phyloP scores from a whole-genome alignment of 2,888 invertebrate species.

The Zhengitettix transpicula region DNA sequence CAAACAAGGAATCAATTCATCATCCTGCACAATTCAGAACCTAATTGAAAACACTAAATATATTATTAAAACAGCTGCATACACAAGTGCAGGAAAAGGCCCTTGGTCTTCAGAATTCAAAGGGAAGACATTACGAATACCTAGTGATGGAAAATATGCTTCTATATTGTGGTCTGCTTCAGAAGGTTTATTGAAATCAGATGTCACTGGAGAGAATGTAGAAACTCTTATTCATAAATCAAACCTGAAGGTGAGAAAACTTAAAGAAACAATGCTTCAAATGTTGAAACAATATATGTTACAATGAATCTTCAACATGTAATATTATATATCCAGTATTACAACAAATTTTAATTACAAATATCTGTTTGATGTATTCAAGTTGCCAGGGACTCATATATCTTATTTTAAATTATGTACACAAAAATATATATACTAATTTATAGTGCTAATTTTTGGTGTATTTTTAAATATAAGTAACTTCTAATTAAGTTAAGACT shows the following conservation, averaged over 20 bases:
- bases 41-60: constrained; percentile 63
- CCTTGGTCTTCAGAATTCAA: constrained; percentile 57
- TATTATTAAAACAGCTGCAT: constrained; percentile 60
- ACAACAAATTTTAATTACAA: background rate
- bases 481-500: background rate
- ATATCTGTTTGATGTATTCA: background rate
- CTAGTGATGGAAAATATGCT: constrained; percentile 38
- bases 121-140: constrained; percentile 15
- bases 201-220: constrained; percentile 61
- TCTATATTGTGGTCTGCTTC: constrained; percentile 58
- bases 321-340: background rate
- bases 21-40: constrained; percentile 46
- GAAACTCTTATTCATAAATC: constrained; percentile 46
- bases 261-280: background rate
- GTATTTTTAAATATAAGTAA: background rate
- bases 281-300: too few species aligned
- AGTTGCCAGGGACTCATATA: too few species aligned
- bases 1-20: constrained; percentile 35
- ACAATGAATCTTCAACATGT: background rate
- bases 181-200: constrained; percentile 62
- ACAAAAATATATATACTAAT: too few species aligned
- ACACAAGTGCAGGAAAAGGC: constrained; percentile 54
- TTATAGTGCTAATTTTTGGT: too few species aligned
- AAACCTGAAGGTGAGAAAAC: constrained; percentile 30
- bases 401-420: too few species aligned